Evolutionary conservation across 2,113 vertebrate species (phyloP), one percentile per base, ranked within the genome.

Genomic region (Cranoglanis bouderius): DNA sequence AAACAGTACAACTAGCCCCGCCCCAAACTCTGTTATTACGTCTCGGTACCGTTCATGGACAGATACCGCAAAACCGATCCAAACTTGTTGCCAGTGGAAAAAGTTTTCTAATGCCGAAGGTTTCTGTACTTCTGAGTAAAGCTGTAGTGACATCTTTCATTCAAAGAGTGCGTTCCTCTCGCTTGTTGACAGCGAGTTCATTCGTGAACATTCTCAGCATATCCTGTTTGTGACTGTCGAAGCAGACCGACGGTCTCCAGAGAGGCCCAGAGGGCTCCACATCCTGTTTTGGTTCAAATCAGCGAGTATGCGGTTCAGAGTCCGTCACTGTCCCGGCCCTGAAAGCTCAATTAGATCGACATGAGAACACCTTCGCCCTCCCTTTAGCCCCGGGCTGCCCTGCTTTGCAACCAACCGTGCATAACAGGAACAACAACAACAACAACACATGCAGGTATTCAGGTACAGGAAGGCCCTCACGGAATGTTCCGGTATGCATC

Each of bases 201-300:
- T 65, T 65, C 16, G 12, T 78, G 53, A 85, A 88, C 87, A 61
- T 85, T 65, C 53, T 74, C 81, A 55, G 86, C 6, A 19, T 85
- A 91, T 89, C 90, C 90, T 89, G 92, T 94, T 94, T 91, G 86
- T 81, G 93, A 85, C 91, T 92, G 94, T 96, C 95, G 94, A 96
- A 93, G 95, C 95, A 95, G 93, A 89, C 89, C 92, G 92, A 88
- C 90, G 82, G 92, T 94, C 94, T 96, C 80, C 84, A 6, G 93
- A 94, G 94, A 95, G 92, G 90, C 88, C 90, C 77, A 89, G 87
- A 84, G 87, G 92, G 90, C 87, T 91, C 92, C 84, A 88, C 94
- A 95, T 97, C 95, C 95, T 96, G 94, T 96, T 96, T 96, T 95
- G 93, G 93, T 94, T 32, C 2, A 38, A 93, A 51, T 46, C 19